Percentiles rank a stretch among this genome's conserved stretches.
Conservation (phyloP, 2,113 vertebrate species). For the Corydoras maculifer region DNA sequence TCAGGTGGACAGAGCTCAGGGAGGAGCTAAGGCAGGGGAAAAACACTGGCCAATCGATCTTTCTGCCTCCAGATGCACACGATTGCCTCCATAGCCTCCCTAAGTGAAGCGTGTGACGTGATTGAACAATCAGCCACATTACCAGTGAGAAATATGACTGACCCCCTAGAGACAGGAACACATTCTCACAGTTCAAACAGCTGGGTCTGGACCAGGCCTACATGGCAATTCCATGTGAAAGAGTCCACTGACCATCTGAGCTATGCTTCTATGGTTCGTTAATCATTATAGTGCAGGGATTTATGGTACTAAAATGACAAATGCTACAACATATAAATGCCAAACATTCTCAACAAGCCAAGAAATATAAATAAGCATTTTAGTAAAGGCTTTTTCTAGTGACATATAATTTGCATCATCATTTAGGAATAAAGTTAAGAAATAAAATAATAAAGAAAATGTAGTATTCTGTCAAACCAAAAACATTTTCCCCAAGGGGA, state of each 20-base stretch:
- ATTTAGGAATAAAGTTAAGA: too few species aligned
- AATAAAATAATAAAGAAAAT: too few species aligned
- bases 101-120: constrained; percentile 51
- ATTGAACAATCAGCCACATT: constrained; percentile 61
- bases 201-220: constrained; percentile 22
- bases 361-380: too few species aligned
- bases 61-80: constrained; percentile 55
- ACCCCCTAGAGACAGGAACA: constrained; percentile 25
- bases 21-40: constrained; percentile 41
- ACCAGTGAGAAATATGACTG: constrained; percentile 54
- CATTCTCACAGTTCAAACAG: constrained; percentile 21
- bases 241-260: constrained; percentile 11
- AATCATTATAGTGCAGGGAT: background rate
- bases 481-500: too few species aligned
- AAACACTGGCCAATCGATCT: constrained; percentile 58
- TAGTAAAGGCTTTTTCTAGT: too few species aligned
- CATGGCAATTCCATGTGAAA: constrained; percentile 23
- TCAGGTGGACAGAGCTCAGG: constrained; percentile 44
- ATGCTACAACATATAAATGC: background rate
- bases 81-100: constrained; percentile 52
- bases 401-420: too few species aligned
- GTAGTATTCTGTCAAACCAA: too few species aligned
- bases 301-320: background rate
- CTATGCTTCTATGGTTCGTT: constrained; percentile 3
- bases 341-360: background rate